Conservation (phyloP, 2,797 vertebrate species). For the Eremophila alpestris region DNA sequence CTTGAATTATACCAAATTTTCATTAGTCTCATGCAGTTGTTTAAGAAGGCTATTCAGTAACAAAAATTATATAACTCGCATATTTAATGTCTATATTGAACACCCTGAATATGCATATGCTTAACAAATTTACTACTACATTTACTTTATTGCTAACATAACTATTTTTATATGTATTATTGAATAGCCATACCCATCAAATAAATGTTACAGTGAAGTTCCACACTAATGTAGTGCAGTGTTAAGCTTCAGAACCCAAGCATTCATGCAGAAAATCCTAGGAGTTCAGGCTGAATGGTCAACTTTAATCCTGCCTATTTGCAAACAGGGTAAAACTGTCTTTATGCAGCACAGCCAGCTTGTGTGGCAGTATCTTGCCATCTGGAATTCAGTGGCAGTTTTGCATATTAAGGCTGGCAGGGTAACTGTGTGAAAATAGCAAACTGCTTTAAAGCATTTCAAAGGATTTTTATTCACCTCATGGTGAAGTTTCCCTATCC, state of each 20-base stretch:
- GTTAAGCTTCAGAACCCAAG: conserved; percentile 29
- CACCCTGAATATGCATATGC: neutral
- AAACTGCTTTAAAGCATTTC: conserved; percentile 46
- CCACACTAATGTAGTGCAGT: neutral
- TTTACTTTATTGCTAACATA: neutral
- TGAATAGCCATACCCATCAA: neutral
- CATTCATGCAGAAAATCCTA: conserved; percentile 31
- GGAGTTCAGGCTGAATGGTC: conserved; percentile 54
- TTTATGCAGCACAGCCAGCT: conserved; percentile 25
- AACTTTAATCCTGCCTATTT: conserved; percentile 48
- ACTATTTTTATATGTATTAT: neutral
- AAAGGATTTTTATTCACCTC: conserved; percentile 38
- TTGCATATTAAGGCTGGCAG: conserved; percentile 61
- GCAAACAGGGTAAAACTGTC: conserved; percentile 29
- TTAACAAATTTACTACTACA: neutral
- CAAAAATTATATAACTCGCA: neutral
- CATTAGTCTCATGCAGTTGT: neutral
- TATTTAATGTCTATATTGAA: neutral
- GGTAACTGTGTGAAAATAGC: conserved; percentile 50
- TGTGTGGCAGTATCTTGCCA: conserved; percentile 21
- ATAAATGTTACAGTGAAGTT: neutral
- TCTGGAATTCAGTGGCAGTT: conserved; percentile 55
- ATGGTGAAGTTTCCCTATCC: neutral
- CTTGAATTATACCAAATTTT: neutral
- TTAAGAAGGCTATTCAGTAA: neutral